A percentile compares a stretch with the other conserved stretches of the same genome.
phyloP scores from a whole-genome alignment of 2,888 invertebrate genomes.

The Netelia inedita region DNA sequence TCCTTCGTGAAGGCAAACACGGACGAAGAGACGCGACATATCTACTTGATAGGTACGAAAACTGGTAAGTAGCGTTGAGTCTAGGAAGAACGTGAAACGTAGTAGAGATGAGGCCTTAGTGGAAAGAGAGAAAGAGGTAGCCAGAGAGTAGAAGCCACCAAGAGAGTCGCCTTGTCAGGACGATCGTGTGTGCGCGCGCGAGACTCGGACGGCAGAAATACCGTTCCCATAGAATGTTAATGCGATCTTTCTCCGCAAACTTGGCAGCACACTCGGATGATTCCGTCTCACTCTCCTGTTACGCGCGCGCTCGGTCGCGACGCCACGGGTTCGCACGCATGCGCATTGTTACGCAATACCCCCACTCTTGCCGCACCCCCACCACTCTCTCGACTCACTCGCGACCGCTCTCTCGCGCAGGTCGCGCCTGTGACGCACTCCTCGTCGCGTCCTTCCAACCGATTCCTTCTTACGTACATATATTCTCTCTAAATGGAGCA shows the following conservation, averaged over 20 bases:
- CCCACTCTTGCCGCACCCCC: conserved; percentile 30
- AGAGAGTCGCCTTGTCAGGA: conserved; percentile 76
- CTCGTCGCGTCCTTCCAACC: conserved; percentile 19
- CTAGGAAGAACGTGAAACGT: conserved; percentile 25
- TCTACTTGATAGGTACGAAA: neutral
- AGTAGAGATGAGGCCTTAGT: conserved; percentile 24
- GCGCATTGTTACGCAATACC: conserved; percentile 80
- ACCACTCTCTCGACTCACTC: conserved; percentile 31
- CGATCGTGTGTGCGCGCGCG: conserved; percentile 61
- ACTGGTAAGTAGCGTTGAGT: conserved; percentile 13
- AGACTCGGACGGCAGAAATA: conserved; percentile 77
- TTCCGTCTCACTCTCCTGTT: conserved; percentile 66
- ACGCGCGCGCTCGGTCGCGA: conserved; percentile 56
- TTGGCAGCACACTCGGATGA: conserved; percentile 57
- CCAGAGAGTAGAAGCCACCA: conserved; percentile 70
- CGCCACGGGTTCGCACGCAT: conserved; percentile 69
- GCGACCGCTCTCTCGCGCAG: neutral
- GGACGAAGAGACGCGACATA: neutral
- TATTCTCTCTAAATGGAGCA: no score
- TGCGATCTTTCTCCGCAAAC: conserved; percentile 79
- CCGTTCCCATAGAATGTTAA: conserved; percentile 85
- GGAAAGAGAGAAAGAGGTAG: conserved; percentile 50
- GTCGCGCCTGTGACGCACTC: conserved; percentile 9
- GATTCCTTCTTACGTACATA: neutral
- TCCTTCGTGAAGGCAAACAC: neutral